Percentiles rank a stretch among this genome's conserved stretches.
Conservation (phyloP, 1,140 invertebrate species). For the Anoplophora glabripennis region DNA sequence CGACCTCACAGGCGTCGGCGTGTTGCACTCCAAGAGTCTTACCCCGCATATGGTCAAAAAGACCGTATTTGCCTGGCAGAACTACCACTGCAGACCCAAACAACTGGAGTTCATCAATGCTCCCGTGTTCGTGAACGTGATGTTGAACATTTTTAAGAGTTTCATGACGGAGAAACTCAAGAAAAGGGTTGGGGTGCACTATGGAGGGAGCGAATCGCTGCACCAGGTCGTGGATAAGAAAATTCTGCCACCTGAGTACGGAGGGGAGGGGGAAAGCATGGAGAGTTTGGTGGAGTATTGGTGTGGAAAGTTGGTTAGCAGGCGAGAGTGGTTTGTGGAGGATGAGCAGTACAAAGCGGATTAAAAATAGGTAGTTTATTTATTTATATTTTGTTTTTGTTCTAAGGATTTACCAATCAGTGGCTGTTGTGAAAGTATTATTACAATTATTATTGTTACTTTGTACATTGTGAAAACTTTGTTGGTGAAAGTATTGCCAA, state of each 20-base stretch:
- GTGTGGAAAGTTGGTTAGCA: constrained; percentile 52
- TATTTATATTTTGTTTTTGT: too few species aligned
- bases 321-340: constrained; percentile 56
- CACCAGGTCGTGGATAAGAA: constrained; percentile 50
- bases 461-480: too few species aligned
- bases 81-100: constrained; percentile 67
- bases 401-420: too few species aligned
- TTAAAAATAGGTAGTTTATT: not conserved
- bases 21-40: constrained; percentile 61
- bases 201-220: constrained; percentile 45
- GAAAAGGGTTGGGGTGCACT: constrained; percentile 56
- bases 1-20: constrained; percentile 57
- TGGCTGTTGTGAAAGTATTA: too few species aligned
- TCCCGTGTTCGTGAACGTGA: constrained; percentile 63
- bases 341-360: constrained; percentile 57
- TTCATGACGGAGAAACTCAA: constrained; percentile 71
- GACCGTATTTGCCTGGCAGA: constrained; percentile 64
- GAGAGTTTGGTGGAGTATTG: constrained; percentile 57
- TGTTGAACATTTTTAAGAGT: constrained; percentile 65
- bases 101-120: constrained; percentile 70
- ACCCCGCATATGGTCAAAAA: constrained; percentile 57
- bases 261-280: constrained; percentile 55
- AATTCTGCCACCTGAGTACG: constrained; percentile 60
- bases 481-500: too few species aligned
- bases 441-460: too few species aligned